Evolutionary conservation across 2,888 invertebrate genomes (phyloP).

Genomic region (Epinotia demarniana): DNA sequence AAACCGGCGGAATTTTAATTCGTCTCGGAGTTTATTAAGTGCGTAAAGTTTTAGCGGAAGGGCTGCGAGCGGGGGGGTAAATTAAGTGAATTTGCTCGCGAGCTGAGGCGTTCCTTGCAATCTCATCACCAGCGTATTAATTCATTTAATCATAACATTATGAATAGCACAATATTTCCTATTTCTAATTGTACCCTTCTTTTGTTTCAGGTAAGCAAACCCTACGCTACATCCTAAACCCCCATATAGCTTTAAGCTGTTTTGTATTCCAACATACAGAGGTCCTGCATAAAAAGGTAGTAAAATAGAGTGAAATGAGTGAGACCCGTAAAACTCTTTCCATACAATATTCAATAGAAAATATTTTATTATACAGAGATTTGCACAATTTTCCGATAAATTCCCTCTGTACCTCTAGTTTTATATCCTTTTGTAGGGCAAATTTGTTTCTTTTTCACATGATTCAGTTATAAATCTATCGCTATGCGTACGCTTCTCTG

Average conservation of each 20-base stretch:
- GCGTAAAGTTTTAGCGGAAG: conserved; percentile 79
- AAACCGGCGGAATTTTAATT: conserved; percentile 83
- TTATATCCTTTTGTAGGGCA: conserved; percentile 78
- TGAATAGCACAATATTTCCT: conserved; percentile 44
- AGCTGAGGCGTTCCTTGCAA: conserved; percentile 63
- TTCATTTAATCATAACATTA: conserved; percentile 61
- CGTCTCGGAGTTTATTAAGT: conserved; percentile 81
- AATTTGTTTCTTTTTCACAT: conserved; percentile 82
- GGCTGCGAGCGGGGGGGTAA: conserved; percentile 70
- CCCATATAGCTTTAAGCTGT: conserved; percentile 55
- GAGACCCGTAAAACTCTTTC: conserved; percentile 79
- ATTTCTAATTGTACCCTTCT: conserved; percentile 43
- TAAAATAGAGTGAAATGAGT: conserved; percentile 80
- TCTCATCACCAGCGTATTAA: conserved; percentile 70
- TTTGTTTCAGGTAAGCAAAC: conserved; percentile 70
- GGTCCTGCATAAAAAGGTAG: conserved; percentile 76
- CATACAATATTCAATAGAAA: conserved; percentile 83
- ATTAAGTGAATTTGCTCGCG: conserved; percentile 78
- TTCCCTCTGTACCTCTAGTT: conserved; percentile 78
- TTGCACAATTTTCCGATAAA: conserved; percentile 83
- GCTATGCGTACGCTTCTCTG: conserved; percentile 78
- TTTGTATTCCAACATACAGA: conserved; percentile 64
- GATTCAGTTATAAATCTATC: conserved; percentile 81
- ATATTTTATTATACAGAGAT: conserved; percentile 83
- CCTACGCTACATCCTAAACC: conserved; percentile 56